phyloP scores from a whole-genome alignment of 2,113 vertebrate genomes.

The Telmatochromis sp. region DNA sequence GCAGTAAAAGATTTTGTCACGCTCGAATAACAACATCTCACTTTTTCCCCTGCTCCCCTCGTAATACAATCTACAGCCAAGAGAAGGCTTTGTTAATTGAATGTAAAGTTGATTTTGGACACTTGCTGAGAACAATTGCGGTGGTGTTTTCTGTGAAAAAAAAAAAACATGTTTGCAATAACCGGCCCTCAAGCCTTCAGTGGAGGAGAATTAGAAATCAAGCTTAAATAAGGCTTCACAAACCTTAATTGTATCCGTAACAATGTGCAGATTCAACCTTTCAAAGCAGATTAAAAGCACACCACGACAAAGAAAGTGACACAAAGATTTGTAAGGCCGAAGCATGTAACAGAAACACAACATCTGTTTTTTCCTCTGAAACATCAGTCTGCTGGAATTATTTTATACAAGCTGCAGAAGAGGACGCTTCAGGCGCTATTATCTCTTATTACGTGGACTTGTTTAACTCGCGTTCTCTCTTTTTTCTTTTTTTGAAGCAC shows the following conservation, averaged over 20 bases:
- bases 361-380: background rate
- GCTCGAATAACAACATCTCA: background rate
- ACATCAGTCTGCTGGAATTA: background rate
- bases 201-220: background rate
- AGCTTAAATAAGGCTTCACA: background rate
- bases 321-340: background rate
- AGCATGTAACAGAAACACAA: background rate
- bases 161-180: background rate
- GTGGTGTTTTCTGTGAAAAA: accelerated
- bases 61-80: background rate
- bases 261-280: background rate
- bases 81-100: background rate
- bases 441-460: background rate
- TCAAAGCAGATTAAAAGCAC: background rate
- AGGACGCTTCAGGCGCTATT: conserved; percentile 7
- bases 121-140: background rate
- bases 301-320: background rate
- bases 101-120: background rate
- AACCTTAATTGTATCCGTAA: background rate
- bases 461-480: background rate
- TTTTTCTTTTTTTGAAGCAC: background rate
- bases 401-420: background rate
- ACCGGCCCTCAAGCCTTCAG: accelerated
- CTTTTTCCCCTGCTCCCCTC: background rate
- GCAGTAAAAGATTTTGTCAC: background rate